These are phyloP conservation scores for Xenus cinereus DNA, from an alignment of 2,113 vertebrate species.

Conservation along the genomic window DNA sequence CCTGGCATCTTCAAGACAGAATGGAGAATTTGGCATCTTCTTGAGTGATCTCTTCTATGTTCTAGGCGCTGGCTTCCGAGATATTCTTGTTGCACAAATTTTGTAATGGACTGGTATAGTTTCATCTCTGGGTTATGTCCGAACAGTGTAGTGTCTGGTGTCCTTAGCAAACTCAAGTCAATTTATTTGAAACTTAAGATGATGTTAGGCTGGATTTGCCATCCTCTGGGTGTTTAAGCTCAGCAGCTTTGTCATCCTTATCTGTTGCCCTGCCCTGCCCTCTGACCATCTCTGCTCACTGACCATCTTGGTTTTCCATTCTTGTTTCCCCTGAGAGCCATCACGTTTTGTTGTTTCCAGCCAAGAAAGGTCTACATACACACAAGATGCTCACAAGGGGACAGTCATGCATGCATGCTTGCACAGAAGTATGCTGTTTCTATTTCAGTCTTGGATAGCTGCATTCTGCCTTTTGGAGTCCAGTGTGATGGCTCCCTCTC, in stretches of 20 bases:
- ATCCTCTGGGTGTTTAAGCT: background rate
- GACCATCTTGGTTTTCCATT: background rate
- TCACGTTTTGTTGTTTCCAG: background rate
- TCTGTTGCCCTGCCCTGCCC: background rate
- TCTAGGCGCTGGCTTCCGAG: background rate
- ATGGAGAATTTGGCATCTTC: background rate
- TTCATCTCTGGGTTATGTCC: background rate
- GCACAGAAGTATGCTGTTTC: background rate
- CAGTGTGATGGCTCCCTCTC: constrained; percentile 50
- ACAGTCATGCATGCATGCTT: background rate
- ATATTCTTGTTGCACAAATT: background rate
- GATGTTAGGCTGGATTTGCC: background rate
- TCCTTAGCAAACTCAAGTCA: background rate
- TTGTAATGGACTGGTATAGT: background rate
- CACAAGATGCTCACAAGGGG: background rate
- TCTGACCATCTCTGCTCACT: background rate
- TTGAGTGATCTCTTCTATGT: background rate
- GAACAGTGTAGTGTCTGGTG: background rate
- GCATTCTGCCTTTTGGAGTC: background rate
- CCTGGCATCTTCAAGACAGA: background rate
- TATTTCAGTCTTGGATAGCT: background rate
- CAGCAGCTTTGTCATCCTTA: background rate
- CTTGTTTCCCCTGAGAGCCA: background rate
- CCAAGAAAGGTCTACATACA: background rate
- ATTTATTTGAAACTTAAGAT: background rate